Percentiles rank a stretch among this genome's conserved stretches.
Conservation (phyloP, 2,797 vertebrate genomes). For the Acanthurus tractus region DNA sequence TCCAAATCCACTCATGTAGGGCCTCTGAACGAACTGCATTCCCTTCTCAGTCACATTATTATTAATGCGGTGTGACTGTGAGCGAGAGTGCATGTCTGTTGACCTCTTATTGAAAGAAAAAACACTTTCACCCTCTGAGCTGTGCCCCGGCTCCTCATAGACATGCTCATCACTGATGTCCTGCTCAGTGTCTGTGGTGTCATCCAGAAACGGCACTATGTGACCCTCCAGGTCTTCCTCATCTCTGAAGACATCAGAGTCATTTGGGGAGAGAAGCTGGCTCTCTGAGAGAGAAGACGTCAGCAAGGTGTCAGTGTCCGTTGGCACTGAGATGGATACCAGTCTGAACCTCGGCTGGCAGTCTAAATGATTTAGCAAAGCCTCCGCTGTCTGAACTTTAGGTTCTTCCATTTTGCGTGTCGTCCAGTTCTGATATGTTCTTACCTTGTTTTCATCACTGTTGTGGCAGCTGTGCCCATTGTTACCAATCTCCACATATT, state of each 20-base stretch:
- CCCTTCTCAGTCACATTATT: conserved; percentile 85
- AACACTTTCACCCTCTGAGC: conserved; percentile 79
- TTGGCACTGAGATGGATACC: conserved; percentile 73
- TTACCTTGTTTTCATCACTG: conserved; percentile 34
- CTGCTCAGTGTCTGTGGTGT: conserved; percentile 73
- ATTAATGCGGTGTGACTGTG: conserved; percentile 85
- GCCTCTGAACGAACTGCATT: conserved; percentile 72
- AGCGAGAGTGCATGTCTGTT: conserved; percentile 83
- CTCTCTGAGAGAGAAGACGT: conserved; percentile 73
- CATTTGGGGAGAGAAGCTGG: conserved; percentile 66
- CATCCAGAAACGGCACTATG: conserved; percentile 76
- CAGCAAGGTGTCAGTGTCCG: conserved; percentile 66
- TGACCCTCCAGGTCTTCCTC: conserved; percentile 77
- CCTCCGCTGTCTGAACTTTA: conserved; percentile 27
- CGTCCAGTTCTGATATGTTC: conserved; percentile 42
- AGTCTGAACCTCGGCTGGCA: conserved; percentile 71
- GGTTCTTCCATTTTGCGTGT: conserved; percentile 38
- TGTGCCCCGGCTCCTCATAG: conserved; percentile 83
- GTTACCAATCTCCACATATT: conserved; percentile 59
- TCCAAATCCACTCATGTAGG: conserved; percentile 66
- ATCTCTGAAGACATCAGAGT: conserved; percentile 67
- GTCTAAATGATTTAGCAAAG: conserved; percentile 53
- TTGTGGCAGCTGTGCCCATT: conserved; percentile 24
- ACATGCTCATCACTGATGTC: conserved; percentile 79
- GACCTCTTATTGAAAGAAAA: conserved; percentile 82